Percentiles rank a stretch among this genome's conserved stretches.
Evolutionary conservation across 2,113 vertebrate species (phyloP).

Genomic region (Grantiella picta): DNA sequence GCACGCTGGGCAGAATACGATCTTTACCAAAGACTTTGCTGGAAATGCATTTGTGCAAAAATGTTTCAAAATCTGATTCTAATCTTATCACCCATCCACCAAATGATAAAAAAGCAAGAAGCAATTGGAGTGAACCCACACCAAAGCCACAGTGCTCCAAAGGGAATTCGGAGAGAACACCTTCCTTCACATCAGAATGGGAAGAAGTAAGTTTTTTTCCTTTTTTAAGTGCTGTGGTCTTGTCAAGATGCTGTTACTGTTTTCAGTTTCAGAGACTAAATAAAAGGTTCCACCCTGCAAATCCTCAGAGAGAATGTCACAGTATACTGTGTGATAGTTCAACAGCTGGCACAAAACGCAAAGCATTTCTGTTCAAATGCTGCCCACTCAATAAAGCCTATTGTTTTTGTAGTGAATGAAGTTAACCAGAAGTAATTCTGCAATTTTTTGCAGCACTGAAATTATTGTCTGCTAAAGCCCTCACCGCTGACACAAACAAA

Average conservation of each 20-base stretch:
- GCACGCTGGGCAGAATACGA: slow-evolving; percentile 92
- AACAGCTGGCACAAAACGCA: neutral
- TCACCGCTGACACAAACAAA: neutral
- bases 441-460: slow-evolving; percentile 2
- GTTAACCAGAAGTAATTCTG: slow-evolving; percentile 53
- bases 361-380: neutral
- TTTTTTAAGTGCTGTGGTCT: neutral
- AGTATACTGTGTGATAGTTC: neutral
- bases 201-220: slow-evolving; percentile 85
- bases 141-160: slow-evolving; percentile 76
- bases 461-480: neutral
- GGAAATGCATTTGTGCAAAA: slow-evolving; percentile 90
- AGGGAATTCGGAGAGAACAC: slow-evolving; percentile 86
- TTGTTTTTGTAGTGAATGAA: slow-evolving; percentile 53
- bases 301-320: neutral
- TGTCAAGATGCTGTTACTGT: neutral
- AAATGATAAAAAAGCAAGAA: slow-evolving; percentile 83
- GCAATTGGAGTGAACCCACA: slow-evolving; percentile 79
- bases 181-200: slow-evolving; percentile 97
- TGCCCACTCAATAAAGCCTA: neutral
- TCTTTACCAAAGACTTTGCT: slow-evolving; percentile 87
- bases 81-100: slow-evolving; percentile 86
- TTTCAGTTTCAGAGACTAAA: neutral
- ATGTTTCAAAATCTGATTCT: slow-evolving; percentile 93
- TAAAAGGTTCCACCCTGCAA: neutral